A percentile compares a stretch with the other conserved stretches of the same genome.
phyloP scores from a whole-genome alignment of 2,888 invertebrate genomes.

The Xylocampa areola region DNA sequence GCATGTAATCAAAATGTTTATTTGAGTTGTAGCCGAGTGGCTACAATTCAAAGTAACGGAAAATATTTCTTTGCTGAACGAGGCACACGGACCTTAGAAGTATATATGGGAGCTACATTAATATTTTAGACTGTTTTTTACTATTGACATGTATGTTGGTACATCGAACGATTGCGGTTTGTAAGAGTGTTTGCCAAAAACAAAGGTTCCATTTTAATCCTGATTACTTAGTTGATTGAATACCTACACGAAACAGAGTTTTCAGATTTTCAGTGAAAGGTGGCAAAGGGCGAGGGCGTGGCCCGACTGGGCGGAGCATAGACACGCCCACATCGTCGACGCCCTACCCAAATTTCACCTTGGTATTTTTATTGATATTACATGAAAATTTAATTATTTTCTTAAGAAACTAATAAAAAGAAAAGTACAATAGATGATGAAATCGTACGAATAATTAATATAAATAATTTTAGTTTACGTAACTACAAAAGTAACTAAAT shows the following conservation, averaged over 20 bases:
- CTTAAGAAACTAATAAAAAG: constrained; percentile 16
- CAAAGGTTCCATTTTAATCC: constrained; percentile 61
- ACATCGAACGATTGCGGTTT: constrained; percentile 42
- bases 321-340: constrained; percentile 85
- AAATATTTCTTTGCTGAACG: too few relatives aligned
- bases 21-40: too few relatives aligned
- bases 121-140: constrained; percentile 10
- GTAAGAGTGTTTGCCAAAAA: constrained; percentile 56
- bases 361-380: constrained; percentile 69
- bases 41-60: too few relatives aligned
- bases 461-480: too few relatives aligned
- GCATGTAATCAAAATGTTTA: too few relatives aligned
- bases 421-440: neutral
- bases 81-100: too few relatives aligned
- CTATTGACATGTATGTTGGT: constrained; percentile 15
- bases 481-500: too few relatives aligned
- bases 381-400: constrained; percentile 49
- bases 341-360: constrained; percentile 82
- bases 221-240: constrained; percentile 70
- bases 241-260: constrained; percentile 73
- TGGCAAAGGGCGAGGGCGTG: constrained; percentile 88
- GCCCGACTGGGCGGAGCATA: constrained; percentile 83
- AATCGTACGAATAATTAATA: too few relatives aligned
- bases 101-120: too few relatives aligned
- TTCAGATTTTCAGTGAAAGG: constrained; percentile 81